Percentiles rank a stretch among this genome's conserved stretches.
These are phyloP conservation scores for Myrmecophaga tridactyla DNA, from an alignment of 2,113 vertebrate genomes.

Conservation along the genomic window DNA sequence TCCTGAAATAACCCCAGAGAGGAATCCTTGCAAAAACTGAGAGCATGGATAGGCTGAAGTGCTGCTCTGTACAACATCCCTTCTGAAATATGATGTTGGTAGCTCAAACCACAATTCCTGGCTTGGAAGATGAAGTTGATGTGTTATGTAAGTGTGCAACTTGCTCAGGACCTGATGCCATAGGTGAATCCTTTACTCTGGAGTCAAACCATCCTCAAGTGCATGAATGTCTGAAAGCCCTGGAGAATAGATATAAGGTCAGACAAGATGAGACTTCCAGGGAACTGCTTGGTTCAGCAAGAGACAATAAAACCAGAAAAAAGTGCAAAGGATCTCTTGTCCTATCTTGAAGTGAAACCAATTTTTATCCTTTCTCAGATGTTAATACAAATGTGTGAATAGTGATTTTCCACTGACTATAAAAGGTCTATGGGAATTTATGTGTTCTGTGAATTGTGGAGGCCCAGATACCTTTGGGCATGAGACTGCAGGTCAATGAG, in stretches of 20 bases:
- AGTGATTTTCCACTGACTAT: rapidly evolving
- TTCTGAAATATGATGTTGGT: no score
- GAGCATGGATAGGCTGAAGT: no score
- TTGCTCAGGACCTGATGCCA: background rate
- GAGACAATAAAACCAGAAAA: background rate
- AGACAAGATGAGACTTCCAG: background rate
- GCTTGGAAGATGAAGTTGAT: background rate
- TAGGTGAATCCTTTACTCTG: no score
- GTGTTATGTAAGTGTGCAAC: background rate
- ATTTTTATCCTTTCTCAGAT: background rate
- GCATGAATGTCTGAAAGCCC: no score
- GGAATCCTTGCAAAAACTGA: no score
- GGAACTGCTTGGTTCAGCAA: background rate
- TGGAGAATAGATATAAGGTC: background rate
- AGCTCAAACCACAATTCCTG: background rate
- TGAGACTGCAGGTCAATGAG: no score
- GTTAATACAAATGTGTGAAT: background rate
- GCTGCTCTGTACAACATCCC: no score
- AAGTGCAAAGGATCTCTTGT: background rate
- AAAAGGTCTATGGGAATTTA: rapidly evolving
- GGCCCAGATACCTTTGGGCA: no score
- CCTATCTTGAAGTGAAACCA: background rate
- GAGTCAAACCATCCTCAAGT: background rate
- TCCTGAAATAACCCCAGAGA: no score
- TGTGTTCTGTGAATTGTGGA: no score